Base-by-base conservation (phyloP, 1,140 invertebrate genomes). In the Brachionus manjavacas region DNA sequence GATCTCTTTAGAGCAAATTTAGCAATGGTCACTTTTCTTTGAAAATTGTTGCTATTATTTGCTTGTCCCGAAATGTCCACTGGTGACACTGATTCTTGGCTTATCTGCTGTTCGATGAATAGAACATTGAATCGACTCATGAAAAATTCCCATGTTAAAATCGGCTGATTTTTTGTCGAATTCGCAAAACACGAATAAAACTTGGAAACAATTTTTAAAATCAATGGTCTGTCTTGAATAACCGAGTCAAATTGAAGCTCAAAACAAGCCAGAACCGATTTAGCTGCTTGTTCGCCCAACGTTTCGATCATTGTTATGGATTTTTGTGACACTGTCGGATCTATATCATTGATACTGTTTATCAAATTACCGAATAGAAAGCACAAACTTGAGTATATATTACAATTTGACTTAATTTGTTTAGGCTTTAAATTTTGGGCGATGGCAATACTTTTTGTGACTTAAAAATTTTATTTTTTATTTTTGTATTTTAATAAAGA, bases 141-240 rank as follows among this genome's bases (percentile, higher is more conserved):
- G 88, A 99, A 99, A 91, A 99, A 99, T 84, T 99, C 96, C 97
- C 97, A 99, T 1, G 93, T 93, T 7, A 99, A 91, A 85, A 99
- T 95, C 85, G 93, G 93, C 49, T 96, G 91, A 28, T 25, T 43
- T 66, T 43, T 52, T 8, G 23, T n/a, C n/a, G 60, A 31, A 87
- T 98, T 95, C 85, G 94, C 94, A 2, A 99, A 91, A 6, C 95
- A 94, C 88, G 96, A 97, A 87, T 96, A 94, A 2, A 99, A 91
- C 88, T 98, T 95, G 89, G 96, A 96, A 16, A 99, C 91, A 0
- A 95, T 94, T 41, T 80, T 70, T n/a, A 99, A 92, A 39, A 99
- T 95, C 92, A 99, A 94, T 1, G 96, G 95, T 41, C 98, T 92
- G 89, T 99, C 98, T 43, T 96, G 93, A 83, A 98, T 96, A 66